Percentiles rank a stretch among this genome's conserved stretches.
These are phyloP conservation scores for Epizoanthus illoricatus DNA, from an alignment of 92 coral and sea anemone genomes.

Conservation along the genomic window DNA sequence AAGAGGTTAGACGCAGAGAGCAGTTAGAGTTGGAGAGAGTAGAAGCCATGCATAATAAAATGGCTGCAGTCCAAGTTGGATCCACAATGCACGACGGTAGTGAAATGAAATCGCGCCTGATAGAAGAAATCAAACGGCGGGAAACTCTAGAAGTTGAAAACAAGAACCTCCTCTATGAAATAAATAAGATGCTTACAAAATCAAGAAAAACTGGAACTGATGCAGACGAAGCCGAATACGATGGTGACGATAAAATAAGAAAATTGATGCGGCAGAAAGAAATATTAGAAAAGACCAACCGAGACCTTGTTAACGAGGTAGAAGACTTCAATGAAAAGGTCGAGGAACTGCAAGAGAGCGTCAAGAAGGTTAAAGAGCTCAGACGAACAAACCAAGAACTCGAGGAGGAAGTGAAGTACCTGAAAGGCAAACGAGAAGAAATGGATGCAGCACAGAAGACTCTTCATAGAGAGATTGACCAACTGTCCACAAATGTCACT, in stretches of 20 bases:
- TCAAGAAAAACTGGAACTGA: constrained; percentile 29
- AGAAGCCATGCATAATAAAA: constrained; percentile 18
- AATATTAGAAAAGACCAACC: constrained; percentile 45
- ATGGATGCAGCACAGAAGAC: constrained; percentile 65
- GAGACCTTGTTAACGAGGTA: constrained; percentile 58
- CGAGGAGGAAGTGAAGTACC: constrained; percentile 64
- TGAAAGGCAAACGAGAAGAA: constrained; percentile 80
- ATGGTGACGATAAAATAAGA: constrained; percentile 6
- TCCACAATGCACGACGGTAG: constrained; percentile 20
- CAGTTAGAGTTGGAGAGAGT: constrained; percentile 26
- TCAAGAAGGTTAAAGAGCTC: constrained; percentile 64
- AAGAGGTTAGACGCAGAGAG: constrained; percentile 53
- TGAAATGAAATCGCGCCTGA: constrained; percentile 54
- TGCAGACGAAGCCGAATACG: constrained; percentile 37
- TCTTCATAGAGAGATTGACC: constrained; percentile 72
- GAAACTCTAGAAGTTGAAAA: constrained; percentile 80
- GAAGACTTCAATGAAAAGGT: constrained; percentile 68
- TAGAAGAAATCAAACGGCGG: constrained; percentile 61
- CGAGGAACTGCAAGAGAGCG: constrained; percentile 63
- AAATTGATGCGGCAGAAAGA: constrained; percentile 44
- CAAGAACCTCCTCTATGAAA: constrained; percentile 77
- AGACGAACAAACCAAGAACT: constrained; percentile 72
- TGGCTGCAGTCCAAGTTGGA: constrained; percentile 27
- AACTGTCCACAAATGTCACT: constrained; percentile 63
- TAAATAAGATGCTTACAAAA: constrained; percentile 62